phyloP scores from a whole-genome alignment of 2,113 vertebrate genomes.

The Erinaceus europaeus region DNA sequence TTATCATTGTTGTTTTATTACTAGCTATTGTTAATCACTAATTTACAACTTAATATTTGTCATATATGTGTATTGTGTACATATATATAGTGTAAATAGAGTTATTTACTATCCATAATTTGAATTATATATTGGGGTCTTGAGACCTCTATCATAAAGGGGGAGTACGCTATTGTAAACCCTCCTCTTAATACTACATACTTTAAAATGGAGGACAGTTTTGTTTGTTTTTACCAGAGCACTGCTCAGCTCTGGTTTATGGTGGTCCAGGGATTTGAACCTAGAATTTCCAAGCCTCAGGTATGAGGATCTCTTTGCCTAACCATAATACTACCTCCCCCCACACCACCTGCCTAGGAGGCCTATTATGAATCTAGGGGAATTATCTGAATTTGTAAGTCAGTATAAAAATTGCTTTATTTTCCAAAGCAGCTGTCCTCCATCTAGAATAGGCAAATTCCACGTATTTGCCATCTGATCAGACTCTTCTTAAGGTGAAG shows the following conservation, averaged over 20 bases:
- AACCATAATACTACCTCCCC: too few relatives aligned
- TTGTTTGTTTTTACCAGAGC: too few relatives aligned
- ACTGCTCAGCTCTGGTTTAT: too few relatives aligned
- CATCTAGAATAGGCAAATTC: constrained; percentile 70
- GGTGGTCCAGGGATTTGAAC: too few relatives aligned
- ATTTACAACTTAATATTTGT: background rate
- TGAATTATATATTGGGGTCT: background rate
- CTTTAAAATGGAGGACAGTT: background rate
- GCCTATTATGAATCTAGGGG: constrained; percentile 53
- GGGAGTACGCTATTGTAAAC: background rate
- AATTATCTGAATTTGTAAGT: constrained; percentile 72
- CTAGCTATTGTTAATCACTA: background rate
- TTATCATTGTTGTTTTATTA: background rate
- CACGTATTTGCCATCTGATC: constrained; percentile 75
- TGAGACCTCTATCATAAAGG: background rate
- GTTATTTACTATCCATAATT: background rate
- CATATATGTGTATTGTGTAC: background rate
- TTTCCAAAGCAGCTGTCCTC: constrained; percentile 69
- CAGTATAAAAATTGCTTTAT: constrained; percentile 65
- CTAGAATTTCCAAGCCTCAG: too few relatives aligned
- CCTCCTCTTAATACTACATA: background rate
- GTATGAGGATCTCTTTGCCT: too few relatives aligned
- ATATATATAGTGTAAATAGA: background rate
- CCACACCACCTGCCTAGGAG: too few relatives aligned
- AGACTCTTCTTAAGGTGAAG: constrained; percentile 76